Percentiles rank a stretch among this genome's conserved stretches.
phyloP scores from a whole-genome alignment of 1,140 invertebrate species.

The Euura saliciscinereae region DNA sequence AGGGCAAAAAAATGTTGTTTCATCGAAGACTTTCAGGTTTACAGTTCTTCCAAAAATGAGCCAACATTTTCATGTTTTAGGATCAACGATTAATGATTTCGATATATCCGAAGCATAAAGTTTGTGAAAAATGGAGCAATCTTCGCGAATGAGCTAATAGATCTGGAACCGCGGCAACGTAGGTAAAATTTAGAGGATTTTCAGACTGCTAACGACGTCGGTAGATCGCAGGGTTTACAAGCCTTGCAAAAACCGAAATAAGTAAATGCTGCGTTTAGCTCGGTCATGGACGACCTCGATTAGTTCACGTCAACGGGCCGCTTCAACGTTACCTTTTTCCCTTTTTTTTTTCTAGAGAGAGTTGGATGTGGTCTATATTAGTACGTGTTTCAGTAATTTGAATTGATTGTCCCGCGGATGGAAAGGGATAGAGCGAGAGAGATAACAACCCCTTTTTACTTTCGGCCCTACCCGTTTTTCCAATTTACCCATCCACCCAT shows the following conservation, averaged over 20 bases:
- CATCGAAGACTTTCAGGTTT: too few relatives aligned
- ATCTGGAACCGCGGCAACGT: too few relatives aligned
- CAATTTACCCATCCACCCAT: too few relatives aligned
- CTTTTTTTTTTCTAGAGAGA: background rate
- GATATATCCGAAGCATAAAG: too few relatives aligned
- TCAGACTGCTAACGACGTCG: background rate
- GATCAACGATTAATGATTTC: too few relatives aligned
- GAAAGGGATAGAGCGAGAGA: background rate
- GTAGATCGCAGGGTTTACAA: background rate
- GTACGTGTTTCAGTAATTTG: background rate
- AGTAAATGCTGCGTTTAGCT: slow-evolving; percentile 5
- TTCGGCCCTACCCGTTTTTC: too few relatives aligned
- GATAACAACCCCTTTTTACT: background rate
- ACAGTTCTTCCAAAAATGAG: too few relatives aligned
- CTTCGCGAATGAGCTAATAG: too few relatives aligned
- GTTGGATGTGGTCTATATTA: background rate
- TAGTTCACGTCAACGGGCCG: background rate
- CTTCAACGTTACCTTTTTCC: background rate
- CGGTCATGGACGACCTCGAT: background rate
- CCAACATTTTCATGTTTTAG: too few relatives aligned
- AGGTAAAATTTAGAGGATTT: too few relatives aligned
- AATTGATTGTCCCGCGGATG: background rate
- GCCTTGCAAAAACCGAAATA: background rate
- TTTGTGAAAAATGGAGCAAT: too few relatives aligned
- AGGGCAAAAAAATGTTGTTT: too few relatives aligned